phyloP scores from a whole-genome alignment of 2,113 vertebrate genomes.

The Regulus satrapa region DNA sequence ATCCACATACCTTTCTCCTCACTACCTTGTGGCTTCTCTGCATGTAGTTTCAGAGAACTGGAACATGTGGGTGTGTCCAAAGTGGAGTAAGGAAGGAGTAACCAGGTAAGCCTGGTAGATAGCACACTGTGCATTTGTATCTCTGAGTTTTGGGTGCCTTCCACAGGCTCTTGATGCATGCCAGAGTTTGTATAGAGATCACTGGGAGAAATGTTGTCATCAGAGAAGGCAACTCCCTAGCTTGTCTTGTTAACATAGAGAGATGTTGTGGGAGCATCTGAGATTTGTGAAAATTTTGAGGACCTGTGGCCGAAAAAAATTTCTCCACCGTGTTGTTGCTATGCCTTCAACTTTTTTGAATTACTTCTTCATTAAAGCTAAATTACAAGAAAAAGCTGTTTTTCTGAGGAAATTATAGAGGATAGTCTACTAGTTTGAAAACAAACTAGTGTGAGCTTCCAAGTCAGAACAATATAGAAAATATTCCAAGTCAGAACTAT shows the following conservation, averaged over 20 bases:
- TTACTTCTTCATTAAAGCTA: neutral
- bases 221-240: neutral
- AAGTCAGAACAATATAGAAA: neutral
- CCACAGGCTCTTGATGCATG: neutral
- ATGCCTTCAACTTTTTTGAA: neutral
- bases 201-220: neutral
- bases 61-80: neutral
- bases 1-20: neutral
- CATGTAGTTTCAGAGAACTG: neutral
- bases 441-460: neutral
- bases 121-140: neutral
- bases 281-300: neutral
- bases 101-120: neutral
- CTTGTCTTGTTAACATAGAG: neutral
- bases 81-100: neutral
- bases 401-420: neutral
- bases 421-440: neutral
- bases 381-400: neutral
- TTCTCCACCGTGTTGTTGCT: neutral
- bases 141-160: neutral
- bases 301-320: neutral
- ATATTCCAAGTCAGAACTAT: neutral
- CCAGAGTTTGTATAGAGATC: neutral
- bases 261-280: neutral
- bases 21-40: neutral